Percentiles rank a stretch among this genome's conserved stretches.
Conservation (phyloP, 2,888 invertebrate species). For the Rambutsinella grinnellia region DNA sequence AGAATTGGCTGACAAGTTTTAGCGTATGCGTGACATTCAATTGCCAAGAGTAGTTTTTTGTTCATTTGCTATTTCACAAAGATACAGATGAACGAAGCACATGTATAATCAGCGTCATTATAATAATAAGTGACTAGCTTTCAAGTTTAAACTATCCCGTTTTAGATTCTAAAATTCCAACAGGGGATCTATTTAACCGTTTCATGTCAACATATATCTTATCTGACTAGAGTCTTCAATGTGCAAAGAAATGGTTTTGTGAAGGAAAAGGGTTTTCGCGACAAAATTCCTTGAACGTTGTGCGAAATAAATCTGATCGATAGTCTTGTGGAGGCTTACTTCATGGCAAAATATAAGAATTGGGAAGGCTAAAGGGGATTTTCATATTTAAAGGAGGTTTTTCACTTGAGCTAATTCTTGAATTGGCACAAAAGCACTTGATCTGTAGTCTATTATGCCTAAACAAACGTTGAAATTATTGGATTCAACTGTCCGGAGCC, state of each 20-base stretch:
- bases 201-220: constrained; percentile 15
- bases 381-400: no score
- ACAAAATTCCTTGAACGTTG: background rate
- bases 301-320: background rate
- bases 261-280: background rate
- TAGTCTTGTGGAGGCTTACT: background rate
- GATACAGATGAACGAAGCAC: background rate
- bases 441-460: no score
- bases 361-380: background rate
- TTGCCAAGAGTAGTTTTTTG: background rate
- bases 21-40: constrained; percentile 8
- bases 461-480: no score
- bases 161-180: constrained; percentile 11
- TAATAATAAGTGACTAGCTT: constrained; percentile 9
- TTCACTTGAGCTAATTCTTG: no score
- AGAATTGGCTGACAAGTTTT: background rate
- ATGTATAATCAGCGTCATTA: constrained; percentile 6
- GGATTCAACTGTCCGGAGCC: no score
- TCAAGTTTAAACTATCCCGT: constrained; percentile 27
- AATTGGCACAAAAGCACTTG: no score
- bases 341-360: background rate
- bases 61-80: background rate
- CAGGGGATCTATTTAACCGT: background rate
- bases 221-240: background rate
- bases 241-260: background rate